Percentiles rank a stretch among this genome's conserved stretches.
phyloP scores from a whole-genome alignment of 2,888 invertebrate genomes.

The Leucophenga maculata region DNA sequence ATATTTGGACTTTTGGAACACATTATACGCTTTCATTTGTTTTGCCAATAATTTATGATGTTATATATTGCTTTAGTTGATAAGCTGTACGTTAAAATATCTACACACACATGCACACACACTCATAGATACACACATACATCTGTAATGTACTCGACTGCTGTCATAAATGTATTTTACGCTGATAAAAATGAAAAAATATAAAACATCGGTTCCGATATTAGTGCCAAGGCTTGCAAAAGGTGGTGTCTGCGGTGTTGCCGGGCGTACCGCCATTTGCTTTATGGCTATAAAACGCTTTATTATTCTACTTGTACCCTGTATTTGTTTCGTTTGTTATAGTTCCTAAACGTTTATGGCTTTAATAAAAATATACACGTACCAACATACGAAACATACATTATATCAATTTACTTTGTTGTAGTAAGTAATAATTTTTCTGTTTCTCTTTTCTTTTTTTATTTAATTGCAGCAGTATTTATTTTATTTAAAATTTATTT shows the following conservation, averaged over 20 bases:
- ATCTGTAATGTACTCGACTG: too few species aligned
- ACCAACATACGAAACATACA: background rate
- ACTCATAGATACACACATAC: too few species aligned
- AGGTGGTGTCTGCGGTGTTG: background rate
- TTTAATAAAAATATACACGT: background rate
- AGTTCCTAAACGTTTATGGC: slow-evolving; percentile 1
- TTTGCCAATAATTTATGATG: slow-evolving; percentile 4
- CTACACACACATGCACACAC: too few species aligned
- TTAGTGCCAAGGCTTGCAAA: slow-evolving; percentile 12
- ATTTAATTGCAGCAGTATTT: slow-evolving; percentile 22
- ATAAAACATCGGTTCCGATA: background rate
- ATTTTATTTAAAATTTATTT: slow-evolving; percentile 31
- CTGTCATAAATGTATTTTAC: too few species aligned
- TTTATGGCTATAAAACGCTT: background rate
- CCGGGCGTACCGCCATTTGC: background rate
- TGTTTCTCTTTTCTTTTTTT: slow-evolving; percentile 29
- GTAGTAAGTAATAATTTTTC: slow-evolving; percentile 10
- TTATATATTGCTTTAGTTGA: background rate
- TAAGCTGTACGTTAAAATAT: background rate
- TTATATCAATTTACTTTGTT: slow-evolving; percentile 6
- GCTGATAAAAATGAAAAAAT: too few species aligned
- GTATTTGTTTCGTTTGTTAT: background rate
- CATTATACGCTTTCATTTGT: background rate
- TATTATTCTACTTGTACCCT: background rate
- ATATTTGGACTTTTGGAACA: background rate